phyloP scores from a whole-genome alignment of 2,888 invertebrate genomes.

The Phytoseiulus persimilis region DNA sequence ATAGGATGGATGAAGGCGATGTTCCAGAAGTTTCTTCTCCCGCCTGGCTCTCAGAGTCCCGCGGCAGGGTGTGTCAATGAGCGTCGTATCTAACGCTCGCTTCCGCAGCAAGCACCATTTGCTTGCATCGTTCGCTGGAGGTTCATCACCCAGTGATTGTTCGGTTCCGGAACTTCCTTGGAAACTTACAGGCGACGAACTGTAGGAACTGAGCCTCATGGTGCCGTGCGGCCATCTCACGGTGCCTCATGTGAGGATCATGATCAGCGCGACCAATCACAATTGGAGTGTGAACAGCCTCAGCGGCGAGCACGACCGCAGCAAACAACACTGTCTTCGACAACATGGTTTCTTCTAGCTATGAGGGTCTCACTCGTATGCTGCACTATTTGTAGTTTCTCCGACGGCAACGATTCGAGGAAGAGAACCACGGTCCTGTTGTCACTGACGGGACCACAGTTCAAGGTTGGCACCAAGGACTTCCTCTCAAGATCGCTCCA shows the following conservation, averaged over 20 bases:
- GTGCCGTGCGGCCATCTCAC: background rate
- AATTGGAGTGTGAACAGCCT: background rate
- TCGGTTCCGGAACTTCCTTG: background rate
- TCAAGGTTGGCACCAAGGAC: background rate
- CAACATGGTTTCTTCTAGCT: background rate
- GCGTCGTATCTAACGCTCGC: background rate
- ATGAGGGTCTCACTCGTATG: background rate
- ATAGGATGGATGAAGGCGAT: background rate
- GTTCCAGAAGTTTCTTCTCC: no score
- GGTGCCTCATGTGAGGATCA: background rate
- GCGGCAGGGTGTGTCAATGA: no score
- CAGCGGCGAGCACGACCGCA: background rate
- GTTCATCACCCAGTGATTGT: background rate
- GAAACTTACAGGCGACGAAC: background rate
- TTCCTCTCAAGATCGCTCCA: background rate
- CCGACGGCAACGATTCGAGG: background rate
- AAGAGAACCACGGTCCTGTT: background rate
- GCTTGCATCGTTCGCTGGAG: background rate
- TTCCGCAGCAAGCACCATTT: background rate
- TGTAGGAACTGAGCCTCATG: background rate
- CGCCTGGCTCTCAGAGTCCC: no score
- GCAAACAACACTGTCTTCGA: background rate
- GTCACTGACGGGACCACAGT: background rate
- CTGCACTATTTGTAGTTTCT: background rate
- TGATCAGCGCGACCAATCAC: background rate